Base-by-base conservation (phyloP, 2,888 invertebrate species). In the Ecliptopera silaceata region DNA sequence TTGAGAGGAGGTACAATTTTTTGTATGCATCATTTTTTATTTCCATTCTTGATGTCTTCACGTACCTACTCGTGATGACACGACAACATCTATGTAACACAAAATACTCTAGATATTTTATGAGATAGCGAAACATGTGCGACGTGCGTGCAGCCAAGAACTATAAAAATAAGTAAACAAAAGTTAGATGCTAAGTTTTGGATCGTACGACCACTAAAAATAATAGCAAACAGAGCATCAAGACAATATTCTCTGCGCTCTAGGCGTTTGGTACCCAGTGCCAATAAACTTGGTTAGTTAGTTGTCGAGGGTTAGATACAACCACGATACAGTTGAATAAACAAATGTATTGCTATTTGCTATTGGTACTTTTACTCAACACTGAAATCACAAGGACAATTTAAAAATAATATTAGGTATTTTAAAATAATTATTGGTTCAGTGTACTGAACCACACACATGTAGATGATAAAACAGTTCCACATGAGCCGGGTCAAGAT, bases 201-300 rank as follows among this genome's bases (percentile, higher is more conserved):
- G 13, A 39, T 12, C 39, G 39, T 34, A 29, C 31, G 47, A 48
- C 10, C 39, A 31, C 13, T 52, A 39, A 52, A 26, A 51, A 39
- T 52, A 46, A 36, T 36, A 18, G 12, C 41, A 52, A 53, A 52
- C 34, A 39, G 43, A 52, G 46, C 41, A 29, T 15, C 34, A 49
- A 53, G 57, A 49, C 53, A 49, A 53, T 53, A 49, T 53, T 58
- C 57, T 44, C 39, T 44, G 15, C 44, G 48, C 53, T 53, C 36
- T 34, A 53, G 49, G 57, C 53, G 49, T 45, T 56, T 42, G 39
- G 32, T 31, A 31, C 26, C 15, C 43, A 44, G 47, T 58, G 57
- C 57, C 57, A 49, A 58, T 44, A 58, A 49, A 53, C 48, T 53
- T 58, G 52, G 38, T 38, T 49, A 49, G 48, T 52, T 39, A 43